A percentile compares a stretch with the other conserved stretches of the same genome.
Evolutionary conservation across 2,888 invertebrate species (phyloP).

Genomic region (Macrophya annulata): DNA sequence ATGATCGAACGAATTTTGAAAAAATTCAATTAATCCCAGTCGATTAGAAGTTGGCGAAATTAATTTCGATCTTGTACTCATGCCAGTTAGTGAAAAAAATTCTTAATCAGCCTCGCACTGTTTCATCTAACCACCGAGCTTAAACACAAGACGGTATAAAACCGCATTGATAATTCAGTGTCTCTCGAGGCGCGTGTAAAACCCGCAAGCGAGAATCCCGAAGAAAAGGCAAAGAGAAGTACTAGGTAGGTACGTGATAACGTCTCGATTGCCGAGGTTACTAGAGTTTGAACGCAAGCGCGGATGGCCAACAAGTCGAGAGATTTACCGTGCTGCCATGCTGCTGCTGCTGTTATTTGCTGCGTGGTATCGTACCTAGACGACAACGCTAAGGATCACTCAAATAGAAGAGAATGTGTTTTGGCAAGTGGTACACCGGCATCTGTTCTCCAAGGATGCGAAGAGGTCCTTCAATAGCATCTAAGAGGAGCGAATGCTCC

Average conservation of each 20-base stretch:
- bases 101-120: neutral
- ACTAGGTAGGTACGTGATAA: conserved; percentile 6
- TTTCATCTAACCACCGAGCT: neutral
- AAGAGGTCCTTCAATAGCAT: conserved; percentile 61
- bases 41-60: neutral
- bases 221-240: conserved; percentile 23
- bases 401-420: conserved; percentile 64
- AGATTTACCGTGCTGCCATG: neutral
- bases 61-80: neutral
- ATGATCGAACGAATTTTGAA: neutral
- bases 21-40: neutral
- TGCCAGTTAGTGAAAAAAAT: neutral
- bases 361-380: neutral
- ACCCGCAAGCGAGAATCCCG: neutral
- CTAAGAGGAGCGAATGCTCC: conserved; percentile 43
- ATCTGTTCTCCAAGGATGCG: conserved; percentile 59
- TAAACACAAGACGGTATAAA: neutral
- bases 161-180: conserved; percentile 8
- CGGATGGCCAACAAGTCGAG: conserved; percentile 21
- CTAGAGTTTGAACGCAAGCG: neutral
- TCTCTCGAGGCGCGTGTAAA: conserved; percentile 13
- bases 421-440: conserved; percentile 70
- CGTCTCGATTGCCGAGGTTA: conserved; percentile 32
- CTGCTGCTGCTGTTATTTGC: neutral
- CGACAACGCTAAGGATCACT: neutral